phyloP scores from a whole-genome alignment of 2,888 invertebrate genomes.

The Noctua fimbriata region DNA sequence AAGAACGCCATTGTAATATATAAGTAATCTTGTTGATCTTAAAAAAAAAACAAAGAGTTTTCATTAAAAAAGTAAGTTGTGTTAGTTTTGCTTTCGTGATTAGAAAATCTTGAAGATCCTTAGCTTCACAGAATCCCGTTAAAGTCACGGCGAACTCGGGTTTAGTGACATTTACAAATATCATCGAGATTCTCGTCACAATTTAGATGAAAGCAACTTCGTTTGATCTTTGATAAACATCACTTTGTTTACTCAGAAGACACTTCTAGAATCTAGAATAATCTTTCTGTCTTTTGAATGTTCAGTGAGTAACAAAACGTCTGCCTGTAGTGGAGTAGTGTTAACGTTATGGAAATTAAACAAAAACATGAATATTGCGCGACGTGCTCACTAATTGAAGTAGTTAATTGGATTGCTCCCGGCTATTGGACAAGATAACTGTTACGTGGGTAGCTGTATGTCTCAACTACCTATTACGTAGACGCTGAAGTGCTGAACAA shows the following conservation, averaged over 20 bases:
- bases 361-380: conserved; percentile 29
- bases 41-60: conserved; percentile 29
- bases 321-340: neutral
- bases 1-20: conserved; percentile 2
- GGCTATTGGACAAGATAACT: conserved; percentile 19
- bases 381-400: conserved; percentile 5
- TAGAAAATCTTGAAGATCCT: conserved; percentile 21
- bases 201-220: conserved; percentile 19
- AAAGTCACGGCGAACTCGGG: conserved; percentile 18
- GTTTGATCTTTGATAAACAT: conserved; percentile 15
- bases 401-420: conserved; percentile 37
- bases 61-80: conserved; percentile 24
- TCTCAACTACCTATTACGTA: neutral
- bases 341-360: conserved; percentile 21
- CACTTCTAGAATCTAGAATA: neutral
- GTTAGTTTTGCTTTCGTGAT: conserved; percentile 22
- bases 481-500: neutral
- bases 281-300: neutral
- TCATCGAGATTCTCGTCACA: conserved; percentile 23
- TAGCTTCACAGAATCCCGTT: conserved; percentile 7
- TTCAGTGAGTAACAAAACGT: neutral
- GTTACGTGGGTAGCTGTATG: neutral
- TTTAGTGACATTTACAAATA: conserved; percentile 36
- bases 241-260: conserved; percentile 11
- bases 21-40: conserved; percentile 19